A percentile compares a stretch with the other conserved stretches of the same genome.
These are phyloP conservation scores for Andrena hattorfiana DNA, from an alignment of 2,888 invertebrate species.

Conservation along the genomic window DNA sequence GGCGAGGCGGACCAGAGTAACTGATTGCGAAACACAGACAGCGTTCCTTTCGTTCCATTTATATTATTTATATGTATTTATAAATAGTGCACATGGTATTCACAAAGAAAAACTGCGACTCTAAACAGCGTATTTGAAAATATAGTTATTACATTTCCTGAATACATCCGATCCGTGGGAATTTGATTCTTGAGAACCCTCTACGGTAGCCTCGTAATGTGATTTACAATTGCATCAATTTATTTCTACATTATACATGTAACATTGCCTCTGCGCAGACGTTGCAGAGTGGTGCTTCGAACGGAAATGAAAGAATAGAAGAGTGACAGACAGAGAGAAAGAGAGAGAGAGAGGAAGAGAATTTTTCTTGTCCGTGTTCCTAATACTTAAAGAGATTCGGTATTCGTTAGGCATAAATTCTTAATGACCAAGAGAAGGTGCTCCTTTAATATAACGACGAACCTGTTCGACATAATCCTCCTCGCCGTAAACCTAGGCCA, in stretches of 20 bases:
- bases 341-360: not conserved
- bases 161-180: conserved; percentile 16
- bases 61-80: conserved; percentile 54
- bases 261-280: conserved; percentile 50
- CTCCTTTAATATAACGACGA: conserved; percentile 41
- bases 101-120: conserved; percentile 33
- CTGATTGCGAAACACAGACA: conserved; percentile 25
- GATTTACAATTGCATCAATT: conserved; percentile 55
- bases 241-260: conserved; percentile 69
- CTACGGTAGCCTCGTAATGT: conserved; percentile 21
- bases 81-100: conserved; percentile 50
- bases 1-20: not conserved
- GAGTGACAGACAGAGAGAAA: not conserved
- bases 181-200: conserved; percentile 38
- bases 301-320: conserved; percentile 11
- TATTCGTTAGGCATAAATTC: conserved; percentile 65
- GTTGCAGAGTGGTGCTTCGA: conserved; percentile 45
- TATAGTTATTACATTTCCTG: conserved; percentile 49
- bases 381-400: conserved; percentile 63
- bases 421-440: conserved; percentile 43
- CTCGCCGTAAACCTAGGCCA: conserved; percentile 61
- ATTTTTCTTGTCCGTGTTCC: conserved; percentile 31
- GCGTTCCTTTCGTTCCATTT: conserved; percentile 31
- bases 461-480: conserved; percentile 29
- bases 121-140: conserved; percentile 52